phyloP scores from a whole-genome alignment of 2,888 invertebrate species.

The Cantharis lateralis region DNA sequence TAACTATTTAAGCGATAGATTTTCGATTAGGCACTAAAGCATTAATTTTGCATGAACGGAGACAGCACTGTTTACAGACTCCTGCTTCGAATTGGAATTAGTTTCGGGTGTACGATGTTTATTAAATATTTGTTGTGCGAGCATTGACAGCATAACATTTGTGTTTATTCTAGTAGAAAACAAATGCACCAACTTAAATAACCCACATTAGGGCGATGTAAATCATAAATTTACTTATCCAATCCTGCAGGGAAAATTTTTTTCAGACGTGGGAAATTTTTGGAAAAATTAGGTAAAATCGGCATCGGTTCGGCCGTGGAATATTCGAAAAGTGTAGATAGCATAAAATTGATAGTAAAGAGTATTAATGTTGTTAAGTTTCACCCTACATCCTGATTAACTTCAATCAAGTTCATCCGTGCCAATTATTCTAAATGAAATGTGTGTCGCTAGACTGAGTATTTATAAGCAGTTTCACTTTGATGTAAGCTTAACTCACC shows the following conservation, averaged over 20 bases:
- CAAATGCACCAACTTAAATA: constrained; percentile 7
- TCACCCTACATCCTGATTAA: constrained; percentile 27
- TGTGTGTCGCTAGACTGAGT: constrained; percentile 19
- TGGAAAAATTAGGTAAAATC: neutral
- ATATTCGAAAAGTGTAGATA: neutral
- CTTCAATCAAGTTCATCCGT: constrained; percentile 28
- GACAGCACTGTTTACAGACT: constrained; percentile 28
- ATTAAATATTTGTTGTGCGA: constrained; percentile 32
- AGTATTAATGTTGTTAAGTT: neutral
- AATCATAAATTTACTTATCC: neutral
- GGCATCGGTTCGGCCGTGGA: neutral
- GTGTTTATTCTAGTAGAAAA: constrained; percentile 5
- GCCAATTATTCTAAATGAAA: constrained; percentile 27
- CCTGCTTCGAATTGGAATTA: constrained; percentile 34
- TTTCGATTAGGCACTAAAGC: constrained; percentile 16
- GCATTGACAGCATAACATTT: constrained; percentile 19
- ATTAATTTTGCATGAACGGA: constrained; percentile 22
- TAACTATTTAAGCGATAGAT: constrained; percentile 20
- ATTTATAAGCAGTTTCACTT: constrained; percentile 28
- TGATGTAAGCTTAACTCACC: constrained; percentile 28
- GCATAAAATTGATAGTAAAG: neutral
- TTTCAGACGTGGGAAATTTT: too few relatives aligned
- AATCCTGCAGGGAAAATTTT: too few relatives aligned
- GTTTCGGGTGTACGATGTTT: constrained; percentile 23
- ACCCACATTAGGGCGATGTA: neutral